Evolutionary conservation across 2,888 invertebrate genomes (phyloP).

Genomic region (Himalopsyche kuldschensis): DNA sequence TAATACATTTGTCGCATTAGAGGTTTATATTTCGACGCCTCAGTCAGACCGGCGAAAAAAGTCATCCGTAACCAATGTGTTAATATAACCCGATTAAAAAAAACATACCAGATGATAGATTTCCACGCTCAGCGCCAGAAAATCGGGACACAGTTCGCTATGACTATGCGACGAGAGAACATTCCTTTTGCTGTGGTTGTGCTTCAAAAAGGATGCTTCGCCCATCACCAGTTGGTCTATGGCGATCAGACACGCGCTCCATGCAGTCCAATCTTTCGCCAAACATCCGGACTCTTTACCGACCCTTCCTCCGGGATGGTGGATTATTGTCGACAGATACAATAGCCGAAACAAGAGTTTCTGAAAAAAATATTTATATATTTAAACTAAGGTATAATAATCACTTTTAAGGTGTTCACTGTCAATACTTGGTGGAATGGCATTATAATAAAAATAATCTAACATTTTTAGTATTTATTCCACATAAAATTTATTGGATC

Average conservation of each 20-base stretch:
- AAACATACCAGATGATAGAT: conserved; percentile 50
- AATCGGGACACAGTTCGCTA: conserved; percentile 43
- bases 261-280: conserved; percentile 49
- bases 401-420: too few species aligned
- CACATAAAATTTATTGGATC: too few species aligned
- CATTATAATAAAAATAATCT: too few species aligned
- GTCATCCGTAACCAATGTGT: neutral
- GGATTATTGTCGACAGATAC: conserved; percentile 47
- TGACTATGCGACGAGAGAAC: conserved; percentile 42
- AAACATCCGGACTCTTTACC: conserved; percentile 47
- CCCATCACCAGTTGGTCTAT: conserved; percentile 51
- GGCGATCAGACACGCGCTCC: conserved; percentile 50
- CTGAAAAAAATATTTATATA: conserved; percentile 43
- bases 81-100: neutral
- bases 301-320: conserved; percentile 50
- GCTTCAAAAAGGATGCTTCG: conserved; percentile 49
- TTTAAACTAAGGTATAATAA: too few species aligned
- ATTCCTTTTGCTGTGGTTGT: conserved; percentile 39
- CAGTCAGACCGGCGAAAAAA: too few species aligned
- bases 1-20: too few species aligned
- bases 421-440: too few species aligned
- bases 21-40: too few species aligned
- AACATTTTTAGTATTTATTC: too few species aligned
- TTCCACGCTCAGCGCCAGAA: conserved; percentile 48
- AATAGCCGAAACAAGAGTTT: conserved; percentile 49